Conservation (phyloP, 2,888 invertebrate genomes). For the Eilema depressum region DNA sequence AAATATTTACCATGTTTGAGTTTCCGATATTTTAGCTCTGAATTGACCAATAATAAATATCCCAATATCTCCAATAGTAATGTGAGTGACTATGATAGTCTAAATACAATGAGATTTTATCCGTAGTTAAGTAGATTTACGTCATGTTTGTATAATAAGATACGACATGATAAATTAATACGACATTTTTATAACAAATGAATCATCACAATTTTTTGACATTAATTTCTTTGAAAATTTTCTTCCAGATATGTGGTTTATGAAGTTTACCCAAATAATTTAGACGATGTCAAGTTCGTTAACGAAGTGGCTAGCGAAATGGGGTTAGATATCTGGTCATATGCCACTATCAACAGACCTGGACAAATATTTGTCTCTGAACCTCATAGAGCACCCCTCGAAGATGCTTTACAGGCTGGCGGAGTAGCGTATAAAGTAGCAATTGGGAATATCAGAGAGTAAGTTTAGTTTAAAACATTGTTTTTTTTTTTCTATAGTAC, state of each 20-base stretch:
- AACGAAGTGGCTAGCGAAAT: constrained; percentile 54
- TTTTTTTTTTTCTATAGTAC: too few relatives aligned
- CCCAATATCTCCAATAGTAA: too few relatives aligned
- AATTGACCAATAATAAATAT: too few relatives aligned
- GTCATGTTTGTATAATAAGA: too few relatives aligned
- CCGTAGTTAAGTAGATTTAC: too few relatives aligned
- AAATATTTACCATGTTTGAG: too few relatives aligned
- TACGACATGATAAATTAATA: too few relatives aligned
- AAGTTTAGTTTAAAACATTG: constrained; percentile 50
- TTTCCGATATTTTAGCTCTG: too few relatives aligned
- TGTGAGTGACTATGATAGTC: too few relatives aligned
- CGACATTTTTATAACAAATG: too few relatives aligned
- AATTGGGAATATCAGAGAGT: constrained; percentile 69
- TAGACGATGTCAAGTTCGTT: constrained; percentile 56
- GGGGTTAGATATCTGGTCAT: constrained; percentile 65
- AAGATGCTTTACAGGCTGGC: constrained; percentile 51
- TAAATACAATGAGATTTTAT: too few relatives aligned
- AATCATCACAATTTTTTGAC: not conserved
- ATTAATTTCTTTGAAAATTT: not conserved
- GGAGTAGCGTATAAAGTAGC: constrained; percentile 57
- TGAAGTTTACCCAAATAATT: constrained; percentile 57
- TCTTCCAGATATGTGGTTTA: constrained; percentile 68
- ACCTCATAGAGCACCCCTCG: constrained; percentile 52
- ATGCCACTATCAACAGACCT: constrained; percentile 55
- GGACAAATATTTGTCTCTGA: constrained; percentile 65